A percentile compares a stretch with the other conserved stretches of the same genome.
phyloP scores from a whole-genome alignment of 2,797 vertebrate species.

The Anniella stebbinsi region DNA sequence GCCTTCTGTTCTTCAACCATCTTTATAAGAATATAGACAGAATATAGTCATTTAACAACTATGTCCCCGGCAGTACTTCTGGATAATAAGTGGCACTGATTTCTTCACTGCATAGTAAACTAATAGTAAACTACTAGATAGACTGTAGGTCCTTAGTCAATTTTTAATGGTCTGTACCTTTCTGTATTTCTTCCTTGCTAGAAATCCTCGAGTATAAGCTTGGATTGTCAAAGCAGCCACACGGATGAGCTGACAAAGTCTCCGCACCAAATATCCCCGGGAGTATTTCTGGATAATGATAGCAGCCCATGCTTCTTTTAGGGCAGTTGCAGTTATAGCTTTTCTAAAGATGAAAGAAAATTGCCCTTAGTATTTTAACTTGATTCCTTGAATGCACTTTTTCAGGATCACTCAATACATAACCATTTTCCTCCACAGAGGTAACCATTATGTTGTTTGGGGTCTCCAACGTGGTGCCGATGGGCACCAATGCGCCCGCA shows the following conservation, averaged over 20 bases:
- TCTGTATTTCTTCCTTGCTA: conserved; percentile 87
- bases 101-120: accelerated
- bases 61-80: background rate
- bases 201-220: conserved; percentile 89
- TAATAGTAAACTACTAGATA: accelerated
- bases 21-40: conserved; percentile 75
- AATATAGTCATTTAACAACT: background rate
- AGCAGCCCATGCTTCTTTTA: conserved; percentile 93
- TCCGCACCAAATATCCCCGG: conserved; percentile 87
- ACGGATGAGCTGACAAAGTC: conserved; percentile 86
- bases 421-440: background rate
- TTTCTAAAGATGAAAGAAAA: conserved; percentile 80
- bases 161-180: conserved; percentile 80
- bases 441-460: background rate
- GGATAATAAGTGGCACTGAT: background rate
- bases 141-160: background rate
- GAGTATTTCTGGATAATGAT: conserved; percentile 91
- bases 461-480: background rate
- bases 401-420: background rate
- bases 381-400: background rate
- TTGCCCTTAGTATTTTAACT: background rate
- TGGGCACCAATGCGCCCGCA: no score
- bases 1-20: conserved; percentile 93
- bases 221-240: conserved; percentile 92
- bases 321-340: conserved; percentile 84